Conservation (phyloP, 2,888 invertebrate genomes). For the Epicampocera succincta region DNA sequence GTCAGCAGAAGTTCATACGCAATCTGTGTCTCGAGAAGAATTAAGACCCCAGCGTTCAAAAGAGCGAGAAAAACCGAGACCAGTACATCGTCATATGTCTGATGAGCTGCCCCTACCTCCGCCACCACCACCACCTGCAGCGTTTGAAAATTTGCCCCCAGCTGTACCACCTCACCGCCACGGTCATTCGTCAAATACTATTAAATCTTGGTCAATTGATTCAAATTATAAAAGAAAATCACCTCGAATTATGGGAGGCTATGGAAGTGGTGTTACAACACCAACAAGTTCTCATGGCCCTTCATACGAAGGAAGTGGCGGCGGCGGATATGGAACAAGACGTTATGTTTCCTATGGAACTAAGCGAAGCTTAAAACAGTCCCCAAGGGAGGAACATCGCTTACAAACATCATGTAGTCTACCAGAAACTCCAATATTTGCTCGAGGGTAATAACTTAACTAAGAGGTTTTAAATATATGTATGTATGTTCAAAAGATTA, state of each 20-base stretch:
- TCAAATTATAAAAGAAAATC: constrained; percentile 87
- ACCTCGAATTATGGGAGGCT: constrained; percentile 82
- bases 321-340: constrained; percentile 82
- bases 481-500: background rate
- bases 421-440: constrained; percentile 94
- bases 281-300: constrained; percentile 76
- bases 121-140: constrained; percentile 72
- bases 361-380: constrained; percentile 82
- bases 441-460: constrained; percentile 83
- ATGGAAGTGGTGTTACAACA: constrained; percentile 81
- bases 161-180: constrained; percentile 89
- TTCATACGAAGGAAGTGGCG: constrained; percentile 72
- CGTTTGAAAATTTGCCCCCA: constrained; percentile 82
- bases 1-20: constrained; percentile 70
- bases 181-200: constrained; percentile 84
- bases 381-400: constrained; percentile 84
- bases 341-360: constrained; percentile 81
- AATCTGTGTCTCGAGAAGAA: constrained; percentile 59
- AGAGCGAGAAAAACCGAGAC: constrained; percentile 65
- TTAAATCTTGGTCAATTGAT: constrained; percentile 93
- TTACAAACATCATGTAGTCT: constrained; percentile 92
- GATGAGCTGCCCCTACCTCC: constrained; percentile 78
- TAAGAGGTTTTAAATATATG: background rate
- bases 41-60: constrained; percentile 55
- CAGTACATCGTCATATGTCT: constrained; percentile 75